Percentiles rank a stretch among this genome's conserved stretches.
phyloP scores from a whole-genome alignment of 2,888 invertebrate genomes.

The Athalia circularis region DNA sequence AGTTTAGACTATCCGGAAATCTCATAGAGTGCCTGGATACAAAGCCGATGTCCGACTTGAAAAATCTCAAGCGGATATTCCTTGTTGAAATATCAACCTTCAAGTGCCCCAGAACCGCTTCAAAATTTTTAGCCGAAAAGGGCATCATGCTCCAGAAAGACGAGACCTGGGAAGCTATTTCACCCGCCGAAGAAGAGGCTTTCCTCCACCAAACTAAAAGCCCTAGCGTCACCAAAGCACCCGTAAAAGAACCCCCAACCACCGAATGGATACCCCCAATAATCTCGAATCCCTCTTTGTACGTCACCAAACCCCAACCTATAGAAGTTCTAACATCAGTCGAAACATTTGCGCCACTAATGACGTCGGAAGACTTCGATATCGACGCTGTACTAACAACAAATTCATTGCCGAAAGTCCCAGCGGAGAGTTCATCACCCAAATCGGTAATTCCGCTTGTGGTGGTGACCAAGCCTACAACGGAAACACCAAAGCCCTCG shows the following conservation, averaged over 20 bases:
- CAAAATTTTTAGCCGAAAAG: constrained; percentile 58
- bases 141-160: constrained; percentile 62
- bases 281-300: not conserved
- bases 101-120: constrained; percentile 65
- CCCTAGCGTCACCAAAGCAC: too few relatives aligned
- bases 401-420: not conserved
- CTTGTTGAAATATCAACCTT: constrained; percentile 66
- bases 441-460: not conserved
- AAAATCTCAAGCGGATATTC: constrained; percentile 61
- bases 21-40: constrained; percentile 64
- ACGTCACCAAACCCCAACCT: not conserved
- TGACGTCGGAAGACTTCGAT: not conserved
- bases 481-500: not conserved
- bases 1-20: constrained; percentile 69
- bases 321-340: not conserved
- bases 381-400: not conserved
- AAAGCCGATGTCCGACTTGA: constrained; percentile 56
- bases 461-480: not conserved
- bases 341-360: constrained; percentile 8
- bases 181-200: not conserved
- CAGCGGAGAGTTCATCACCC: not conserved
- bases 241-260: not conserved
- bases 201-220: not conserved
- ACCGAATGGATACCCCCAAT: not conserved
- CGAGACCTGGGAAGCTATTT: constrained; percentile 57